Evolutionary conservation across 2,888 invertebrate genomes (phyloP), one percentile per base, ranked within the genome.

Genomic region (Hyles lineata): DNA sequence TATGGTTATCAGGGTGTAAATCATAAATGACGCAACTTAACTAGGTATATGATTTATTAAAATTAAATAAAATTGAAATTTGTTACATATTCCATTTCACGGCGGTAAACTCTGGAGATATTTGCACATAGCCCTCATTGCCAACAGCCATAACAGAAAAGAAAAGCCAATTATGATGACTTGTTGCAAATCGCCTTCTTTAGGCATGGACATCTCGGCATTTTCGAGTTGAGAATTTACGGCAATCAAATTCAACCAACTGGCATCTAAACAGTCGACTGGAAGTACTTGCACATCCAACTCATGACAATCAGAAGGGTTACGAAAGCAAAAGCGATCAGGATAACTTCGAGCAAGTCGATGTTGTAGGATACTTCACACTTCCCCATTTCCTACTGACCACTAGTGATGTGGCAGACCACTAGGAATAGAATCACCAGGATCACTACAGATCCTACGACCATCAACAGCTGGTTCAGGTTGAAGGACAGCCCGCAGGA

Each of bases 261-360:
- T 55, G n/a, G 55, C 67, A 25, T 67, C 43, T 67, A 67, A 43
- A 21, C 43, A 0, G 79, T 72, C 4, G 85, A 80, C 77, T 88
- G 87, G 60, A 89, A 89, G 70, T 89, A 90, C 73, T 90, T 92
- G 79, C 90, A 92, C 88, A 92, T 89, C 89, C 90, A 92, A 43
- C 86, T 92, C 84, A 92, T 85, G 0, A 91, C 84, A 2, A 92
- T 78, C 0, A 92, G 82, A 0, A 92, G 73, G 0, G 88, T 88
- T 0, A 91, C 88, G 52, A 92, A 92, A 0, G 91, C 90, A 17
- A 92, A 87, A 0, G 90, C 88, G 0, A 91, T 88, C 0, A 91
- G 71, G 0, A 91, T 23, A 0, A 92, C 61, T 82, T 91, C 90
- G 0, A 90, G 63, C 0, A 90, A 25, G 55, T 92, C 91, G 0